phyloP scores from a whole-genome alignment of 2,113 vertebrate genomes.

The Mustela nigripes region DNA sequence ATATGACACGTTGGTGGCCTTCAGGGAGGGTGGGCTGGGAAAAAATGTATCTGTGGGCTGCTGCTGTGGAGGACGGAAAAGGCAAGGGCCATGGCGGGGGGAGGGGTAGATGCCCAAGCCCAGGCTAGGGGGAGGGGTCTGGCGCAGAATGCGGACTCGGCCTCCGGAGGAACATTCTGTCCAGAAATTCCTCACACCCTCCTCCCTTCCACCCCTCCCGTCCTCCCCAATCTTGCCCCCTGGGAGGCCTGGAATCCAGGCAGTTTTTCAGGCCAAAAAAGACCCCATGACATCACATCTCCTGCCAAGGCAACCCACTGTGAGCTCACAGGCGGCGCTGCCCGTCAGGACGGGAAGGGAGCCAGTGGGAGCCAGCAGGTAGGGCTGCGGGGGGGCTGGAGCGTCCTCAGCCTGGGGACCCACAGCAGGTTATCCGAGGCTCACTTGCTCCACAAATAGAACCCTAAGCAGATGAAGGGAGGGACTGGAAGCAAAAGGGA shows the following conservation, averaged over 20 bases:
- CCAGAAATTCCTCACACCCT: conserved; percentile 79
- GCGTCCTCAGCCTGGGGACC: background rate
- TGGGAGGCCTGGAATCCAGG: conserved; percentile 80
- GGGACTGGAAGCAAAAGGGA: background rate
- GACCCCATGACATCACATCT: conserved; percentile 79
- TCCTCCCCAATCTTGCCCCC: conserved; percentile 55
- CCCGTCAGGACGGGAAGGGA: background rate
- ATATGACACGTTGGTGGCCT: background rate
- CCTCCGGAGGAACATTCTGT: conserved; percentile 82
- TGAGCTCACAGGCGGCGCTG: conserved; percentile 35
- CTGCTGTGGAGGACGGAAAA: conserved; percentile 71
- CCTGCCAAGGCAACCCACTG: conserved; percentile 3
- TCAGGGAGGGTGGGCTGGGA: conserved; percentile 56
- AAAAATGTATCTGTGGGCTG: conserved; percentile 67
- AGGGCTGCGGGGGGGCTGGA: background rate
- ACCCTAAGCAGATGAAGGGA: conserved; percentile 14
- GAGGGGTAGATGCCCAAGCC: conserved; percentile 28
- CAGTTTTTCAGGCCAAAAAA: conserved; percentile 47
- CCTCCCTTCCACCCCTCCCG: conserved; percentile 29
- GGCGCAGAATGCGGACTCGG: conserved; percentile 71
- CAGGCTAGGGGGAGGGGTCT: background rate
- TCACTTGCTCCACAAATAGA: conserved; percentile 60
- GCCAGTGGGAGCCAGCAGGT: background rate
- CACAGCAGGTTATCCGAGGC: conserved; percentile 54
- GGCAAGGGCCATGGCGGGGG: background rate